A percentile compares a stretch with the other conserved stretches of the same genome.
Conservation (phyloP, 2,113 vertebrate species). For the Rhea americana region DNA sequence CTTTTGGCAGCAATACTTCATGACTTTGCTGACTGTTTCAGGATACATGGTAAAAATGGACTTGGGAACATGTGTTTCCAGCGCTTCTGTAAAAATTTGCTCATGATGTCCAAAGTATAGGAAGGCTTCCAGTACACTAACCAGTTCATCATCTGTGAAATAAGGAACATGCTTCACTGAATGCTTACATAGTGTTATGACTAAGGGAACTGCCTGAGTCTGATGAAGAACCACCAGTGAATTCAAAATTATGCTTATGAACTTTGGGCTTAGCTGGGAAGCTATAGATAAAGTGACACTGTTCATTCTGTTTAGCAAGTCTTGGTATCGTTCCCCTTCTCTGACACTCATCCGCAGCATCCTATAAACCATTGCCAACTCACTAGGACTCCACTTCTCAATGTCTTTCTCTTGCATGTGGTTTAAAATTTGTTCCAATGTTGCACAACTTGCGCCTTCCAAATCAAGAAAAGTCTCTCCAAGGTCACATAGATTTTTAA, state of each 20-base stretch:
- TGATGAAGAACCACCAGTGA: conserved; percentile 82
- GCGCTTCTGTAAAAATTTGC: conserved; percentile 77
- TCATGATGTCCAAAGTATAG: conserved; percentile 84
- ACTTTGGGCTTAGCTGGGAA: conserved; percentile 71
- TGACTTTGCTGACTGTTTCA: conserved; percentile 77
- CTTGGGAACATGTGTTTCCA: conserved; percentile 77
- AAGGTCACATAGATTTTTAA: conserved; percentile 79
- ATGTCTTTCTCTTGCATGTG: conserved; percentile 72
- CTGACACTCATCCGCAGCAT: conserved; percentile 72
- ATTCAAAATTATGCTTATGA: conserved; percentile 76
- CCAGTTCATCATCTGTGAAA: conserved; percentile 83
- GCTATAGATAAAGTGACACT: conserved; percentile 57
- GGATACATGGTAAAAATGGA: conserved; percentile 75
- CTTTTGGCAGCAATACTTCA: conserved; percentile 82
- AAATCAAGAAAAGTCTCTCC: conserved; percentile 81
- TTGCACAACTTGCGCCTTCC: conserved; percentile 51
- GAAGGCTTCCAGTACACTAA: conserved; percentile 81
- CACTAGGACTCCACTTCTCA: conserved; percentile 72
- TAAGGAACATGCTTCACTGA: conserved; percentile 75
- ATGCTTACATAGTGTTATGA: conserved; percentile 83
- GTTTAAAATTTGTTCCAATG: conserved; percentile 74
- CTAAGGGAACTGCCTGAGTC: conserved; percentile 76
- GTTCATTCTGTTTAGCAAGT: conserved; percentile 83
- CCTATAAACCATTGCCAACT: conserved; percentile 79
- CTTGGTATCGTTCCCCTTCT: conserved; percentile 64